Evolutionary conservation across 2,113 vertebrate species (phyloP), one percentile per base, ranked within the genome.

Genomic region (Corapipo altera): DNA sequence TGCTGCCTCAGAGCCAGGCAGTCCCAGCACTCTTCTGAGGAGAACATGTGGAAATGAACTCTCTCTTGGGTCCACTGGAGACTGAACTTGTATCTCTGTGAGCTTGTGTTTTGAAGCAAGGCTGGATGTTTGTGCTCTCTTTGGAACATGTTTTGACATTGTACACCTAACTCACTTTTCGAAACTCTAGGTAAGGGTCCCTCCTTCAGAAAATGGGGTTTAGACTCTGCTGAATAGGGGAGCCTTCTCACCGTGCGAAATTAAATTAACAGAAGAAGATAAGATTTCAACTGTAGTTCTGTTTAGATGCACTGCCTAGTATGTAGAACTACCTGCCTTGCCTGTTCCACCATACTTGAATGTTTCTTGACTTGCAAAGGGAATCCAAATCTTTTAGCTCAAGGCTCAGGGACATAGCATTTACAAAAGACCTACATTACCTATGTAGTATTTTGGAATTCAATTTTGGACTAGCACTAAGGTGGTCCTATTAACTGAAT

Each of bases 21-120:
- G 44, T 49, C 0, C 0, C 17, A 51, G 35, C 37, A 24, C 5
- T 64, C 54, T 13, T 70, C 19, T 0, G 0, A 32, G 44, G 28
- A 74, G 61, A 74, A 52, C 0, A 0, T 37, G 9, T 9, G 41
- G 65, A 88, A 64, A 81, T 32, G 6, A 81, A 70, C 20, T 35
- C 26, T 51, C 22, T 80, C 8, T 82, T 37, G 71, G 41, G 20
- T 65, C 35, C 41, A 24, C 15, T 66, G 73, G 20, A 44, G 49
- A 35, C 24, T 39, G 24, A 75, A 49, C 11, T 66, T 21, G 3
- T 7, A 66, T 27, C 33, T 86, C 55, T 6, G 22, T 66, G n/a
- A 87, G 26, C n/a, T 48, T 43, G 21, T 66, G 30, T 41, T 79
- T 62, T 69, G 32, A 72, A 72, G 20, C 11, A 74, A 51, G 37